phyloP scores from a whole-genome alignment of 2,113 vertebrate species.

The human (Homo sapiens) region DNA sequence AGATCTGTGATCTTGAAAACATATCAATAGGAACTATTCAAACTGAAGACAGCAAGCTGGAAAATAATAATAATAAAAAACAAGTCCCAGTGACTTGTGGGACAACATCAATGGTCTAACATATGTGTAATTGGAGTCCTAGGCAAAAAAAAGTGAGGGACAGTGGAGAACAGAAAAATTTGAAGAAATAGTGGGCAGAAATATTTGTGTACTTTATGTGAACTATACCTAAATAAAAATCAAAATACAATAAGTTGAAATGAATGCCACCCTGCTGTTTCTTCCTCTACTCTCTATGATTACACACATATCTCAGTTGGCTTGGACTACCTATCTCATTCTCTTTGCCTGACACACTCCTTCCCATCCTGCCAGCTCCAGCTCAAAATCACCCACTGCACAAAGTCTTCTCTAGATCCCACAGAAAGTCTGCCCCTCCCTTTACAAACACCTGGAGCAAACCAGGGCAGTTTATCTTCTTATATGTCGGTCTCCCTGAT shows the following conservation, averaged over 20 bases:
- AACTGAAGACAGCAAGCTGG: background rate
- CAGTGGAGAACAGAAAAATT: background rate
- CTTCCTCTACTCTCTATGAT: fast-evolving
- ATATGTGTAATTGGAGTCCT: background rate
- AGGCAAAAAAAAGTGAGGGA: background rate
- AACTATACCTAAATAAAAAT: background rate
- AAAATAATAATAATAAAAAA: too few species aligned
- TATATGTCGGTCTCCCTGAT: background rate
- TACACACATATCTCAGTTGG: fast-evolving
- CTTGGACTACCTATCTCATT: fast-evolving
- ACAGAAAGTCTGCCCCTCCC: background rate
- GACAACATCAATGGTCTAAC: background rate
- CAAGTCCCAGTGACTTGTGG: background rate
- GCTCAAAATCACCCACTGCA: background rate
- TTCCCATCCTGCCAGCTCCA: background rate
- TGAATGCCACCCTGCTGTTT: background rate
- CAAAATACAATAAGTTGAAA: background rate
- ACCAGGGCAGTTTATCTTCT: background rate
- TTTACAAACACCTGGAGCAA: background rate
- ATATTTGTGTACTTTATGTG: background rate
- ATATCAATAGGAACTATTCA: background rate
- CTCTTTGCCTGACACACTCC: background rate
- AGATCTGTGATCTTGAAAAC: background rate
- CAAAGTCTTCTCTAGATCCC: background rate
- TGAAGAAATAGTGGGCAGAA: background rate